Base-by-base conservation (phyloP, 2,797 vertebrate species). In the Chrysocyon brachyurus region DNA sequence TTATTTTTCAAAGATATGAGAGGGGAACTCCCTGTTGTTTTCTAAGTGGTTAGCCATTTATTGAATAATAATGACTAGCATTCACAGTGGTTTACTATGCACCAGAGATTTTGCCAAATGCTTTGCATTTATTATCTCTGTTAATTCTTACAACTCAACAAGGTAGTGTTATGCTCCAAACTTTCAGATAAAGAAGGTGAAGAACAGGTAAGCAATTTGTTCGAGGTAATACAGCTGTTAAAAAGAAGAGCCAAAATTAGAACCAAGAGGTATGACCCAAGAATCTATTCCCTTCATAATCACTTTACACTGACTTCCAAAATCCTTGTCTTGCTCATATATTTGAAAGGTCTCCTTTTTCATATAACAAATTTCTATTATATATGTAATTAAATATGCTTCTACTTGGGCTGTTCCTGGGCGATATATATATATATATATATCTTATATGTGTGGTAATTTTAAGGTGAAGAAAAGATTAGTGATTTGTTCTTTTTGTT, bases 111-210 rank as follows among this genome's bases (percentile, higher is more conserved):
- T 24, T 93, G 19, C 1, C 16, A 73, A 88, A 75, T 49, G 54
- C 9, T 84, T 84, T 36, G 56, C 0, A 49, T 33, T 82, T 87
- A 72, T 79, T 93, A 63, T 92, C 15, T 92, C 14, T 91, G 3
- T 93, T 91, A 78, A 57, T 90, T 97, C 61, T 90, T 24, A 92
- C 15, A 52, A 57, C 8, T 49, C 46, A 78, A 26, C 1, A 85
- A 17, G 21, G 10, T 61, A 40, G 31, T 64, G 2, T 93, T 90
- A 94, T 52, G 49, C 5, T 57, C 9, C 12, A 15, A 66, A 33
- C 4, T 89, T 90, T 79, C 66, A 66, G 21, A 68, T 21, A 78
- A 94, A 22, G 26, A 12, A 94, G 66, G 19, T 82, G 4, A 96
- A 72, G 56, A 63, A 75, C 1, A 33, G 3, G 36, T 87, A 63